Evolutionary conservation across 2,888 invertebrate species (phyloP).

Genomic region (Pammene aurita): DNA sequence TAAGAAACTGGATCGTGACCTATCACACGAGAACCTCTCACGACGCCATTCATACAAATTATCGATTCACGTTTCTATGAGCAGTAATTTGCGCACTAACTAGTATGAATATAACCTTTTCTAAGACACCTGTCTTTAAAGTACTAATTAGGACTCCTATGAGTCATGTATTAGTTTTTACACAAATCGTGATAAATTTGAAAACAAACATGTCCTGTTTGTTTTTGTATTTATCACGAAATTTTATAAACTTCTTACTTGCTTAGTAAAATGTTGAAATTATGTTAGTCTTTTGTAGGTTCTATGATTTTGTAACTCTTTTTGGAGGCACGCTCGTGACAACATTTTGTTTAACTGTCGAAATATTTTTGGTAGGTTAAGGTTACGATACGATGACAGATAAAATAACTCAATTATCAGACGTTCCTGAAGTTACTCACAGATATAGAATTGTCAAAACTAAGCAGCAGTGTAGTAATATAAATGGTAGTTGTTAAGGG

Average conservation of each 20-base stretch:
- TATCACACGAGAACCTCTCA: constrained; percentile 72
- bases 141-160: no score
- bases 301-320: neutral
- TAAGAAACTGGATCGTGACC: constrained; percentile 51
- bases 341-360: neutral
- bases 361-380: neutral
- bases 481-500: no score
- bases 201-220: no score
- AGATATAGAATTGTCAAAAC: neutral
- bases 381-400: neutral
- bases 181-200: no score
- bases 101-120: neutral
- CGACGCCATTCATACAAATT: constrained; percentile 62
- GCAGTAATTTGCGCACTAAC: neutral
- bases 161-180: no score
- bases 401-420: neutral
- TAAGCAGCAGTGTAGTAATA: neutral
- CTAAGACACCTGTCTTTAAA: no score
- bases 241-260: neutral
- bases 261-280: neutral
- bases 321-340: neutral
- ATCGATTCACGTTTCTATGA: constrained; percentile 24
- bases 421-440: neutral
- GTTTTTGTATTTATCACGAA: no score
- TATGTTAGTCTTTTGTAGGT: neutral